Evolutionary conservation across 2,113 vertebrate species (phyloP).

Genomic region (Menidia beryllina): DNA sequence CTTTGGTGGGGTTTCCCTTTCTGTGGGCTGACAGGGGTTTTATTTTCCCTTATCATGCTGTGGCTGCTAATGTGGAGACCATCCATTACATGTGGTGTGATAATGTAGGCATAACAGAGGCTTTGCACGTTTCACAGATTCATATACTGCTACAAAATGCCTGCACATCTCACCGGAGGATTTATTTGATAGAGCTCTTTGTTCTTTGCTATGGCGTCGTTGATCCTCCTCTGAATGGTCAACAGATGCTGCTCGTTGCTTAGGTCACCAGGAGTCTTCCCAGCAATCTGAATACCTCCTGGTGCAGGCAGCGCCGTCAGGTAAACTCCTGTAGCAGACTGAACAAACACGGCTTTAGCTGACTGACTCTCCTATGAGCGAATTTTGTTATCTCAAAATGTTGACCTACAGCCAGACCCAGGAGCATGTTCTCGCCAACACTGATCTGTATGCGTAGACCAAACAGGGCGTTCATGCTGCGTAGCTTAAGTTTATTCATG

Average conservation of each 20-base stretch:
- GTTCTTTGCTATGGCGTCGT: conserved; percentile 94
- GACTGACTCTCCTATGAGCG: not conserved
- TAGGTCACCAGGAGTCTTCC: conserved; percentile 93
- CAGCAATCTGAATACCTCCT: conserved; percentile 96
- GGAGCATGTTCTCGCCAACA: conserved; percentile 96
- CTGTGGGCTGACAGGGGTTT: not conserved
- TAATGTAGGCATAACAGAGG: too few relatives aligned
- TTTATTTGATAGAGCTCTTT: conserved; percentile 95
- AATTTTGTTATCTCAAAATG: conserved; percentile 13
- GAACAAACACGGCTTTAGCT: conserved; percentile 33
- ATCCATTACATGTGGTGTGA: too few relatives aligned
- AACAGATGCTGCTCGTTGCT: conserved; percentile 93
- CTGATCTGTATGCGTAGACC: conserved; percentile 95
- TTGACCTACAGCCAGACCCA: conserved; percentile 93
- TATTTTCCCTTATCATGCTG: not conserved
- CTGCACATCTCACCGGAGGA: conserved; percentile 87
- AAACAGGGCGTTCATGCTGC: conserved; percentile 96
- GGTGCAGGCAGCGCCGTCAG: conserved; percentile 91
- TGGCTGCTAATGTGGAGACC: not conserved
- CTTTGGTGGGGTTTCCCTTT: too few relatives aligned
- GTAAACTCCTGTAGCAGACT: conserved; percentile 98
- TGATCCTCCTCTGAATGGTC: conserved; percentile 97
- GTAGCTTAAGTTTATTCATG: conserved; percentile 98
- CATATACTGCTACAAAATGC: conserved; percentile 2
- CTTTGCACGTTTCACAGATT: not conserved